A percentile compares a stretch with the other conserved stretches of the same genome.
Conservation (phyloP, 2,888 invertebrate species). For the Tyria jacobaeae region DNA sequence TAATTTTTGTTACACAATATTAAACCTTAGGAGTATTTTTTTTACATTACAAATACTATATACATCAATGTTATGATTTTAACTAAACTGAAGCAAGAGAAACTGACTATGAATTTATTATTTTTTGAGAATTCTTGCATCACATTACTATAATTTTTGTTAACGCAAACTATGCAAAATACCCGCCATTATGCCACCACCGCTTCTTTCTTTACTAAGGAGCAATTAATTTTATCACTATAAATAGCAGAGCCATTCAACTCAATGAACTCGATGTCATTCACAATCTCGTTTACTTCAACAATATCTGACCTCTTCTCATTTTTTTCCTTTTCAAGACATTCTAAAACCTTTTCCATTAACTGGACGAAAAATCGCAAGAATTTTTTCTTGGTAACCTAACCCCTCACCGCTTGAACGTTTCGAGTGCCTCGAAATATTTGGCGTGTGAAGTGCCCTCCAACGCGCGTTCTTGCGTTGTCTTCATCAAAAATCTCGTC, state of each 20-base stretch:
- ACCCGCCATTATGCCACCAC: too few relatives aligned
- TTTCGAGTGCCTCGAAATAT: constrained; percentile 50
- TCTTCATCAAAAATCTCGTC: constrained; percentile 51
- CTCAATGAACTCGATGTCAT: constrained; percentile 16
- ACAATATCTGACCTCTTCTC: constrained; percentile 33
- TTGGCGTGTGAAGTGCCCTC: constrained; percentile 46
- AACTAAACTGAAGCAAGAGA: too few relatives aligned
- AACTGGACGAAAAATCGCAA: constrained; percentile 45
- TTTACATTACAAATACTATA: too few relatives aligned
- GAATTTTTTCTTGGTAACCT: constrained; percentile 40
- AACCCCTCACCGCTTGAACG: constrained; percentile 40
- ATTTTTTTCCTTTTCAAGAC: constrained; percentile 33
- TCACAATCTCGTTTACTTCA: constrained; percentile 23
- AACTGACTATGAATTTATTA: too few relatives aligned
- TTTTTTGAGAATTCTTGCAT: too few relatives aligned
- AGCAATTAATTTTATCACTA: not conserved
- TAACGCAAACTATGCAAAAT: too few relatives aligned
- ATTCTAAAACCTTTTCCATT: constrained; percentile 38
- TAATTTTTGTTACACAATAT: too few relatives aligned
- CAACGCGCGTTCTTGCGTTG: constrained; percentile 36
- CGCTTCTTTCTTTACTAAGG: too few relatives aligned
- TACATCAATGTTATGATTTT: too few relatives aligned
- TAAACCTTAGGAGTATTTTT: too few relatives aligned
- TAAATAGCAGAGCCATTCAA: not conserved
- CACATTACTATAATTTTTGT: too few relatives aligned